Conservation (phyloP, 2,888 invertebrate species). For the Tetragonula carbonaria region DNA sequence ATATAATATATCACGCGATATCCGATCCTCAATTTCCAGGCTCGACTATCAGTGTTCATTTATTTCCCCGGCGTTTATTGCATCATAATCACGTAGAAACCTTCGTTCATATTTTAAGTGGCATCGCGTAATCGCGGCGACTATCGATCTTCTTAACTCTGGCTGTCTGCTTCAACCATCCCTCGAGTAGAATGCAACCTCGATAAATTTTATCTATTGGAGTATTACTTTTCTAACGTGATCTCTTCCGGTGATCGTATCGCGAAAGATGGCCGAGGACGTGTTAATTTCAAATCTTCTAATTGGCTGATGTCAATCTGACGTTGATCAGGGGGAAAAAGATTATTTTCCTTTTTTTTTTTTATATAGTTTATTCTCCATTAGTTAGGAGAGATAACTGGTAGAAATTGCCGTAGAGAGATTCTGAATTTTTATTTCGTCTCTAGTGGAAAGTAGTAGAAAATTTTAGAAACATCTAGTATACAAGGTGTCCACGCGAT, state of each 20-base stretch:
- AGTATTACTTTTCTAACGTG: neutral
- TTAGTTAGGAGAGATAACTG: too few relatives aligned
- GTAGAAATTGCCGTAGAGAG: neutral
- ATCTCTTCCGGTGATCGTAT: neutral
- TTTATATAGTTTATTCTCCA: too few relatives aligned
- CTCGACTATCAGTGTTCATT: constrained; percentile 13
- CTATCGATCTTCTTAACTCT: constrained; percentile 45
- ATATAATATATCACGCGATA: neutral
- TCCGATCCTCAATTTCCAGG: constrained; percentile 6
- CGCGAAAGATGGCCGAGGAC: neutral
- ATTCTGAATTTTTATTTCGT: neutral
- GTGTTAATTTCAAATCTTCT: neutral
- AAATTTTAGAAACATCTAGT: neutral
- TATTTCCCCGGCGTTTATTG: constrained; percentile 33
- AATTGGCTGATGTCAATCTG: neutral
- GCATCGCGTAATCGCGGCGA: constrained; percentile 47
- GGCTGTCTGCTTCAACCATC: constrained; percentile 4
- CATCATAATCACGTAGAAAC: constrained; percentile 40
- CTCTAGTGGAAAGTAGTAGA: neutral
- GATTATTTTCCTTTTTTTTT: too few relatives aligned
- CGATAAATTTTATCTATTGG: constrained; percentile 16
- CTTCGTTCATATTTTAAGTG: constrained; percentile 30
- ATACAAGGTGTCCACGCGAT: too few relatives aligned
- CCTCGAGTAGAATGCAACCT: neutral
- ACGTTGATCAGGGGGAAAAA: neutral